Evolutionary conservation across 2,113 vertebrate species (phyloP).

Genomic region (Aptenodytes forsteri): DNA sequence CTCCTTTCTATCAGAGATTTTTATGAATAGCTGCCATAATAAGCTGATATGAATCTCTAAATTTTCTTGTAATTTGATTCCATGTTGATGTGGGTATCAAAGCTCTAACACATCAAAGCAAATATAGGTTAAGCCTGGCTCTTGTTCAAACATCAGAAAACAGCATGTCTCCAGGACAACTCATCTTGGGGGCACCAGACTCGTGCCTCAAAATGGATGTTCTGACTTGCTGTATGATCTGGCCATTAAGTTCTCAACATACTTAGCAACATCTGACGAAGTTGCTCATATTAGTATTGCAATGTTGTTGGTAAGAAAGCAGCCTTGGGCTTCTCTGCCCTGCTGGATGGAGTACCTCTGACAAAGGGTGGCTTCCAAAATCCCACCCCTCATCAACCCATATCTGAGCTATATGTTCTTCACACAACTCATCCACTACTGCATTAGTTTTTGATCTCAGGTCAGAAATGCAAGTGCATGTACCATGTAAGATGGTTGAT

Average conservation of each 20-base stretch:
- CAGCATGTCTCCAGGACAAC: background rate
- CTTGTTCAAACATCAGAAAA: background rate
- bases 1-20: background rate
- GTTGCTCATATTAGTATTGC: background rate
- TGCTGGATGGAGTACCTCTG: background rate
- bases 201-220: background rate
- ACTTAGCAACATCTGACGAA: background rate
- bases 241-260: background rate
- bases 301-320: background rate
- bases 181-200: background rate
- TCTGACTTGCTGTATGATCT: background rate
- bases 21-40: background rate
- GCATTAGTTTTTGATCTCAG: background rate
- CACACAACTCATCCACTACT: background rate
- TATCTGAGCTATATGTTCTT: background rate
- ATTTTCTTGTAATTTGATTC: conserved; percentile 19
- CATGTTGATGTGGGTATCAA: conserved; percentile 1
- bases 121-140: background rate
- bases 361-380: background rate
- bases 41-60: background rate
- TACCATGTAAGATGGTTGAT: background rate
- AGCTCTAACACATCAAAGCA: conserved; percentile 3
- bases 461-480: background rate
- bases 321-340: background rate
- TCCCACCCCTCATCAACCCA: background rate